These are phyloP conservation scores for Bergia sp. DNA, from an alignment of 92 coral and sea anemone species.

Conservation along the genomic window DNA sequence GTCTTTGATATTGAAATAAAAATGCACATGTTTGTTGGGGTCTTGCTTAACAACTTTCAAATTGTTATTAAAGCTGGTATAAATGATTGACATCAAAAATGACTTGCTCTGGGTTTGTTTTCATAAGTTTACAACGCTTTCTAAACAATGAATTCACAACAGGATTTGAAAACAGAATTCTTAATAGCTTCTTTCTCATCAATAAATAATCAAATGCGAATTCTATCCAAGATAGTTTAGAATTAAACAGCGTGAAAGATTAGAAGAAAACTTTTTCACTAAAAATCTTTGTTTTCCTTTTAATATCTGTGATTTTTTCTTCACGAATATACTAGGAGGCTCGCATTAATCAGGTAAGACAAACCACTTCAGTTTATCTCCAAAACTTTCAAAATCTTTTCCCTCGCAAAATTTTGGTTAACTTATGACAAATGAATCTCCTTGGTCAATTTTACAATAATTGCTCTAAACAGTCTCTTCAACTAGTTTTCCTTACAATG, in stretches of 20 bases:
- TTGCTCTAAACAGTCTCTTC: background rate
- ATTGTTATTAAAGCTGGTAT: slow-evolving; percentile 20
- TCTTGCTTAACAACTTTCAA: slow-evolving; percentile 18
- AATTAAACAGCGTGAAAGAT: background rate
- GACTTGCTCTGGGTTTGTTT: slow-evolving; percentile 31
- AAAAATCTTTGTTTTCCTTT: slow-evolving; percentile 2
- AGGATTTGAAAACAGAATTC: slow-evolving; percentile 3
- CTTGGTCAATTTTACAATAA: background rate
- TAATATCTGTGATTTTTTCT: background rate
- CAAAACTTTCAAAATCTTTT: background rate
- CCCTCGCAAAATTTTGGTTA: background rate
- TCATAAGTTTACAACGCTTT: slow-evolving; percentile 20
- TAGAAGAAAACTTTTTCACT: background rate
- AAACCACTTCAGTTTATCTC: background rate
- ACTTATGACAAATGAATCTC: background rate
- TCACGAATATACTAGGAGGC: background rate
- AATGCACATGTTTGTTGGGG: slow-evolving; percentile 4
- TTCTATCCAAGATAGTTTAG: background rate
- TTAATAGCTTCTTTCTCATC: slow-evolving; percentile 20
- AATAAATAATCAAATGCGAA: slow-evolving; percentile 31
- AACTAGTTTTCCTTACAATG: background rate
- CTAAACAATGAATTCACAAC: slow-evolving; percentile 14
- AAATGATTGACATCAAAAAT: slow-evolving; percentile 18
- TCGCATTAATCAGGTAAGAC: background rate
- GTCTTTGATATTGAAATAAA: background rate